These are phyloP conservation scores for Bungarus multicinctus DNA, from an alignment of 2,113 vertebrate species.

Conservation along the genomic window DNA sequence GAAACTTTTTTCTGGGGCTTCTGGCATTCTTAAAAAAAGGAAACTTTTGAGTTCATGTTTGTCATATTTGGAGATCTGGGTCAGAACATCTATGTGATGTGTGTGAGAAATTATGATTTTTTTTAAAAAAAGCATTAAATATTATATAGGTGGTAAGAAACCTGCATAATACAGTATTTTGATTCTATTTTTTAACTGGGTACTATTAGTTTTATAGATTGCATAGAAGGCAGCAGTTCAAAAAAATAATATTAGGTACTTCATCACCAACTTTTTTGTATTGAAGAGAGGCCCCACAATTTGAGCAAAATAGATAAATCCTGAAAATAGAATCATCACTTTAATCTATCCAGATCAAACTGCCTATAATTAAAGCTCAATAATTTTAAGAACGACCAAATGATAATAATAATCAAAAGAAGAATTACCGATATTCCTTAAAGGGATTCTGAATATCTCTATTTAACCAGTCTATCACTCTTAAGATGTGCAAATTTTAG, in stretches of 20 bases:
- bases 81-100: background rate
- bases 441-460: background rate
- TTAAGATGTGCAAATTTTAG: constrained; percentile 19
- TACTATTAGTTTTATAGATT: too few species aligned
- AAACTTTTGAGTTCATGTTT: too few species aligned
- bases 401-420: background rate
- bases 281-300: background rate
- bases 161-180: too few species aligned
- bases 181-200: too few species aligned
- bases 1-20: too few species aligned
- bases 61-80: too few species aligned
- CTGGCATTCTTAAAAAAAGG: too few species aligned
- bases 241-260: background rate
- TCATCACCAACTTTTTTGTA: background rate
- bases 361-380: background rate
- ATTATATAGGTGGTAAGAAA: background rate
- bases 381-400: background rate
- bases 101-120: background rate
- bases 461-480: background rate
- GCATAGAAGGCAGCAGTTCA: background rate
- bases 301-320: background rate
- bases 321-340: background rate
- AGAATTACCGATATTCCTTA: background rate
- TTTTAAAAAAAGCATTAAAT: background rate
- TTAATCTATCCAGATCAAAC: background rate